phyloP scores from a whole-genome alignment of 1,140 invertebrate species.

The Microplitis demolitor region DNA sequence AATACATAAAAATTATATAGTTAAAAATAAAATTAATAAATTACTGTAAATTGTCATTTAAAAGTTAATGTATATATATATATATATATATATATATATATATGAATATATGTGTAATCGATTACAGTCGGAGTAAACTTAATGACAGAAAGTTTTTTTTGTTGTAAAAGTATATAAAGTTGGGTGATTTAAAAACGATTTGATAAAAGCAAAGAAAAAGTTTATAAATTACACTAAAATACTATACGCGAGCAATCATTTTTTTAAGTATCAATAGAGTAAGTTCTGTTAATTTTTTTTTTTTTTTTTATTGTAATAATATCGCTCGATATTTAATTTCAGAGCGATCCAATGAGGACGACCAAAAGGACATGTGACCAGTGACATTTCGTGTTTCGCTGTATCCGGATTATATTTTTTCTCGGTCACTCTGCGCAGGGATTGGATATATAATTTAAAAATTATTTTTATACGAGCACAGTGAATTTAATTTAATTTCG shows the following conservation, averaged over 20 bases:
- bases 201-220: too few species aligned
- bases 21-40: too few species aligned
- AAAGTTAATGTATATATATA: too few species aligned
- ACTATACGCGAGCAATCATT: neutral
- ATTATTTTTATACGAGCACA: neutral
- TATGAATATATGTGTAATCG: too few species aligned
- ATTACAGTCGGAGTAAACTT: too few species aligned
- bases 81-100: too few species aligned
- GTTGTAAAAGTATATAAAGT: too few species aligned
- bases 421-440: neutral
- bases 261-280: neutral
- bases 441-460: neutral
- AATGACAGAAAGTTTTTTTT: too few species aligned
- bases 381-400: constrained; percentile 41
- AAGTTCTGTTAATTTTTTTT: neutral
- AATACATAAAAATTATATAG: too few species aligned
- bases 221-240: neutral
- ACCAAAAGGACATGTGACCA: neutral
- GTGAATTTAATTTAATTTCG: too few species aligned
- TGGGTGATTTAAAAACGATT: too few species aligned
- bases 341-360: neutral
- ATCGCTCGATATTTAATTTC: constrained; percentile 8
- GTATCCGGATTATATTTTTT: constrained; percentile 18
- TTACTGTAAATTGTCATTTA: too few species aligned
- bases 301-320: neutral